These are phyloP conservation scores for Stenolophus ochropezus DNA, from an alignment of 2,888 invertebrate species.

Conservation along the genomic window DNA sequence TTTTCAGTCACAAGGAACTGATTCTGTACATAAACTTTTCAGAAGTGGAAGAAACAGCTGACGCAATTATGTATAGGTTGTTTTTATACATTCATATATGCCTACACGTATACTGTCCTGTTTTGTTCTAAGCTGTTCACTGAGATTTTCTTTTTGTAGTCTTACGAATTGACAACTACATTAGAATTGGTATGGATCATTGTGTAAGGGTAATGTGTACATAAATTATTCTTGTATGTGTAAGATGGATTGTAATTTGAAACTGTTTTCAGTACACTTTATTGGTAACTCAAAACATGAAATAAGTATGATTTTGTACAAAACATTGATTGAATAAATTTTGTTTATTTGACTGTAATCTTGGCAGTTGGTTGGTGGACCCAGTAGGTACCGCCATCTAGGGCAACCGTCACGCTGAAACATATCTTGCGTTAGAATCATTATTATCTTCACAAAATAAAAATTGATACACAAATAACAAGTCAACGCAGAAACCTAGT, in stretches of 20 bases:
- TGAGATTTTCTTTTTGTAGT: background rate
- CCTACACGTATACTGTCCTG: constrained; percentile 18
- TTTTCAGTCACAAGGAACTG: constrained; percentile 29
- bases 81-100: constrained; percentile 38
- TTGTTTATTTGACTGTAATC: constrained; percentile 74
- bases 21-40: constrained; percentile 16
- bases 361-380: constrained; percentile 79
- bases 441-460: no score
- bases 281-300: constrained; percentile 28
- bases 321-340: constrained; percentile 55
- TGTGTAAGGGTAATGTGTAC: constrained; percentile 40
- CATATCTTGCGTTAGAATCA: constrained; percentile 59
- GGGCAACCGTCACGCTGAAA: constrained; percentile 81
- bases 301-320: constrained; percentile 54
- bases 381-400: constrained; percentile 84
- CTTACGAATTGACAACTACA: background rate
- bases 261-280: constrained; percentile 54
- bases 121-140: constrained; percentile 3
- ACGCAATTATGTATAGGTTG: constrained; percentile 32
- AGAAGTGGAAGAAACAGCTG: background rate
- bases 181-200: background rate
- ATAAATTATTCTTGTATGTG: constrained; percentile 47
- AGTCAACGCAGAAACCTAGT: no score
- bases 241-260: constrained; percentile 22
- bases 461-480: no score